Evolutionary conservation across 2,113 vertebrate genomes (phyloP), one percentile per base, ranked within the genome.

Genomic region (Gobiocypris rarus): DNA sequence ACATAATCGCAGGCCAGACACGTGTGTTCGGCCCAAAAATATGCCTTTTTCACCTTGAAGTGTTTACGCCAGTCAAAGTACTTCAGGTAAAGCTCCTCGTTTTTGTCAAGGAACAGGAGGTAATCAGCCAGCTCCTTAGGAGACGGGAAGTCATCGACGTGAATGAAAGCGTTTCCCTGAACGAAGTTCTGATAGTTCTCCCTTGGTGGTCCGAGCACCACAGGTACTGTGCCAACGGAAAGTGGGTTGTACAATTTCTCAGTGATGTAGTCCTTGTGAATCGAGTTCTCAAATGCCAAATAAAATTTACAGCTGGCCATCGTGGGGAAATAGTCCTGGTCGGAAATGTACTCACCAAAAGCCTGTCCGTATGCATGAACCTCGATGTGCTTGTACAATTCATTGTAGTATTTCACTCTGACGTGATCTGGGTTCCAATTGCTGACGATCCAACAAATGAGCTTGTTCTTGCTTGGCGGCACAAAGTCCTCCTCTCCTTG

Each of bases 401-500:
- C 96, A 7, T 98, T 97, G 90, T 99, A 99, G 91, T 99, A 99
- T 89, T 99, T 99, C 79, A 97, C 97, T 84, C 96, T 93, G 19
- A 96, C 91, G 0, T 99, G 96, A 22, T 99, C 92, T n/a, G 96
- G 96, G 86, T 99, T 99, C 98, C 98, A 99, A 93, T 99, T 97
- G 93, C 97, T 99, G 28, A 99, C 97, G 41, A 99, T 97, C 98
- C 98, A 99, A 90, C 97, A 99, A 13, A 98, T 96, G 81, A 99
- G 84, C 86, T 96, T 97, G 91, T 95, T 96, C 92, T 99, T 99
- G 91, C 94, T 98, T 50, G 98, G 97, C 22, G 97, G 95, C 88
- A 97, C 96, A 88, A 97, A 97, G 41, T 95, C 94, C 75, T 97
- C 96, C 76, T 96, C 95, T 19, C 92, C 92, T 69, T 95, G 96